Conservation (phyloP, 2,113 vertebrate genomes). For the Meriones unguiculatus region DNA sequence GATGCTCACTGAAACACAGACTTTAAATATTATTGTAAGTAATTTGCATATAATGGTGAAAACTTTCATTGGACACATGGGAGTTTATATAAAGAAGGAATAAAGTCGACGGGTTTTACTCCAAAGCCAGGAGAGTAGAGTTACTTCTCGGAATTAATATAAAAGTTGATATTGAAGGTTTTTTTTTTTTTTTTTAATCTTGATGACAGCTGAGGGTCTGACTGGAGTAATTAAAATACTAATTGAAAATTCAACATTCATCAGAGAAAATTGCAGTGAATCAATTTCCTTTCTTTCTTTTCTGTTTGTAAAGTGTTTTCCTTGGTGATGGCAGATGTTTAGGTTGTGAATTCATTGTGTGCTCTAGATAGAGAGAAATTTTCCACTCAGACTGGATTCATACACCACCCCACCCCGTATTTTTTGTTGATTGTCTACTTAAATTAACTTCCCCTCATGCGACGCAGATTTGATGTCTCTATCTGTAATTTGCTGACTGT, state of each 20-base stretch:
- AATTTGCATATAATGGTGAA: neutral
- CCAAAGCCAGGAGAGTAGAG: neutral
- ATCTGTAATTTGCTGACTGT: slow-evolving; percentile 86
- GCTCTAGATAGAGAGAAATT: slow-evolving; percentile 77
- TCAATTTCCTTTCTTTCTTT: slow-evolving; percentile 62
- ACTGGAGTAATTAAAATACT: slow-evolving; percentile 89
- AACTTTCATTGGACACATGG: neutral
- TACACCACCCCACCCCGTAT: slow-evolving; percentile 38
- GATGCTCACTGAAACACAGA: neutral
- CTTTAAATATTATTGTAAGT: neutral
- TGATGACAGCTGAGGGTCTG: slow-evolving; percentile 83
- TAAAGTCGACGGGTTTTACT: neutral
- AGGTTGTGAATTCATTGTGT: slow-evolving; percentile 85
- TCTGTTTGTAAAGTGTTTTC: slow-evolving; percentile 78
- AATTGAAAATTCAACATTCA: slow-evolving; percentile 88
- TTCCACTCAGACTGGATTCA: slow-evolving; percentile 76
- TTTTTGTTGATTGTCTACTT: slow-evolving; percentile 87
- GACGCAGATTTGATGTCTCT: slow-evolving; percentile 77
- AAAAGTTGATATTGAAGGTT: slow-evolving; percentile 74
- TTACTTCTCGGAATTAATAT: slow-evolving; percentile 46
- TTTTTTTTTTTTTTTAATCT: neutral
- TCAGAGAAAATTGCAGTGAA: slow-evolving; percentile 83
- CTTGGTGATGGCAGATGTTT: slow-evolving; percentile 85
- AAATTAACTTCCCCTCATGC: slow-evolving; percentile 90
- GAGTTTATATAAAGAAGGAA: neutral